Conservation (phyloP, 2,888 invertebrate species). For the Spilosoma lubricipeda region DNA sequence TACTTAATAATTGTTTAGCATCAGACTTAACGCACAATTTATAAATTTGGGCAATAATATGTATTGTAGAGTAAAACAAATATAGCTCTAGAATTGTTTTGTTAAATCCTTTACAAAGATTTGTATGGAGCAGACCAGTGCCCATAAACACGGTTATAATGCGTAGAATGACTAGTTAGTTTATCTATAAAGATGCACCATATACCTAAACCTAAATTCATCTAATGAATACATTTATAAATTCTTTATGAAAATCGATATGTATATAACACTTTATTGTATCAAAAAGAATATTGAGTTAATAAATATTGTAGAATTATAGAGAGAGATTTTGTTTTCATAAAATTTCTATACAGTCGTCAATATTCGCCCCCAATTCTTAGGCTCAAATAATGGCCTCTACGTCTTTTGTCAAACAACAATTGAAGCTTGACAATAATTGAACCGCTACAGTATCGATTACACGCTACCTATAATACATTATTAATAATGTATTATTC, state of each 20-base stretch:
- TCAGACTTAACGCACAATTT: background rate
- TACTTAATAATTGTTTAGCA: background rate
- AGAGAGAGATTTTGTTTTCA: background rate
- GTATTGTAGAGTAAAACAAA: background rate
- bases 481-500: conserved; percentile 29
- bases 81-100: no score
- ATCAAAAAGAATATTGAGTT: background rate
- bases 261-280: background rate
- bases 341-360: background rate
- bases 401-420: conserved; percentile 17
- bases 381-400: background rate
- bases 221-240: background rate
- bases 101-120: background rate
- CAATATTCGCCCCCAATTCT: background rate
- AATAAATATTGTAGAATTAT: background rate
- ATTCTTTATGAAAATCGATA: background rate
- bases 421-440: conserved; percentile 24
- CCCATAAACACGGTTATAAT: background rate
- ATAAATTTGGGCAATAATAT: background rate
- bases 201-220: background rate
- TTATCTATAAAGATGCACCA: background rate
- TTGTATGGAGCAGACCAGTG: no score
- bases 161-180: no score
- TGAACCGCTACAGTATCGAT: conserved; percentile 26
- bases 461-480: conserved; percentile 2